Conservation (phyloP, 2,113 vertebrate genomes). For the Stomatorhinus ivindoensis region DNA sequence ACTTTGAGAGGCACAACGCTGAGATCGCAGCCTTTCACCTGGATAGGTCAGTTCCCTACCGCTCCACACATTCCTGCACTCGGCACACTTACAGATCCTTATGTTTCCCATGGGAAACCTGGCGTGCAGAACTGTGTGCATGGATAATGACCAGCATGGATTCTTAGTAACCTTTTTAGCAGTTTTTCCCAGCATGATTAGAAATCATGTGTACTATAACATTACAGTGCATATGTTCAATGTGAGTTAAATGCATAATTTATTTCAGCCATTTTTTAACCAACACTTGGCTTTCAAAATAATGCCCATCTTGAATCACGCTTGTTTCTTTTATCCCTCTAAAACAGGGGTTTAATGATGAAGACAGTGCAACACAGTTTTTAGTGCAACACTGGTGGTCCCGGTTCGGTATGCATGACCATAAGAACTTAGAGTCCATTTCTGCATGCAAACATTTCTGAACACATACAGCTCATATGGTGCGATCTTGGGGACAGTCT, state of each 20-base stretch:
- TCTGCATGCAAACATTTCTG: background rate
- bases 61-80: background rate
- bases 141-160: background rate
- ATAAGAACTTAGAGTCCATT: background rate
- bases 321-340: background rate
- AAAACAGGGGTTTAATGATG: too few species aligned
- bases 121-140: background rate
- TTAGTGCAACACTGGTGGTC: background rate
- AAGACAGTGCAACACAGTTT: too few species aligned
- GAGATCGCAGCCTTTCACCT: slow-evolving; percentile 97
- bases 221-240: background rate
- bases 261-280: background rate
- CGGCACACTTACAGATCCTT: background rate
- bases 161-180: background rate
- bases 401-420: background rate
- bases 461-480: background rate
- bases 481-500: background rate
- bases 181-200: background rate
- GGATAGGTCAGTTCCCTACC: slow-evolving; percentile 70
- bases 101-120: background rate
- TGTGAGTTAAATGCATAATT: background rate
- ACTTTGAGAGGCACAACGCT: slow-evolving; percentile 94
- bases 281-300: background rate
- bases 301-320: background rate
- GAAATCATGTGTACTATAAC: background rate